Evolutionary conservation across 2,888 invertebrate genomes (phyloP), one percentile per base, ranked within the genome.

Genomic region (Heliconius ismenius): DNA sequence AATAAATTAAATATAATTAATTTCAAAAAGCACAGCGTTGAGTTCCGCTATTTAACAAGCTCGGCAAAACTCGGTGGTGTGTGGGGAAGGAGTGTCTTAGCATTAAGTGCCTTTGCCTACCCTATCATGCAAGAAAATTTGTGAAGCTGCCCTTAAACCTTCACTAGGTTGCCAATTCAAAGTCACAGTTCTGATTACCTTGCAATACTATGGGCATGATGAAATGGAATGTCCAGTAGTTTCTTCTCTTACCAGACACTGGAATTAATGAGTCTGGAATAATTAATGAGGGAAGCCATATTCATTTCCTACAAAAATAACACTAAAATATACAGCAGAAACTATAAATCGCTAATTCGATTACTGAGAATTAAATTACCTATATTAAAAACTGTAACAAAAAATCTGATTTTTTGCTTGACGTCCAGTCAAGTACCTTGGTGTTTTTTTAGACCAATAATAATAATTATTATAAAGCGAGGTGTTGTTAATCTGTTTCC

Each of bases 281-380:
- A n/a, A 32, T 32, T 7, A 32, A 39, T 39, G 11, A 39, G 11
- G 11, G 11, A 11, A 39, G 1, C 39, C 10, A 49, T 49, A 49
- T 21, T 49, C 7, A 18, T 49, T 49, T 21, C 49, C 49, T 49
- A 49, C 18, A 49, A 21, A 21, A 49, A 21, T 63, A 32, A 64
- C 7, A 21, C 9, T 36, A 36, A 13, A 39, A 67, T 39, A 70
- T 1, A 32, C 21, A 58, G n/a, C 24, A 15, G 9, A 21, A 58
- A 32, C 13, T 70, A n/a, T 21, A 43, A 67, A 39, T 73, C 11
- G 1, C 26, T 60, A 62, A 73, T 60, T 73, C 73, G 73, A 62
- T 73, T 73, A 73, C 73, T 58, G 32, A 70, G 73, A 73, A 73
- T 62, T 39, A 36, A 62, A 62, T 60, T 24, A n/a, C n/a, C n/a